phyloP scores from a whole-genome alignment of 2,113 vertebrate species.

The Ictidomys tridecemlineatus region DNA sequence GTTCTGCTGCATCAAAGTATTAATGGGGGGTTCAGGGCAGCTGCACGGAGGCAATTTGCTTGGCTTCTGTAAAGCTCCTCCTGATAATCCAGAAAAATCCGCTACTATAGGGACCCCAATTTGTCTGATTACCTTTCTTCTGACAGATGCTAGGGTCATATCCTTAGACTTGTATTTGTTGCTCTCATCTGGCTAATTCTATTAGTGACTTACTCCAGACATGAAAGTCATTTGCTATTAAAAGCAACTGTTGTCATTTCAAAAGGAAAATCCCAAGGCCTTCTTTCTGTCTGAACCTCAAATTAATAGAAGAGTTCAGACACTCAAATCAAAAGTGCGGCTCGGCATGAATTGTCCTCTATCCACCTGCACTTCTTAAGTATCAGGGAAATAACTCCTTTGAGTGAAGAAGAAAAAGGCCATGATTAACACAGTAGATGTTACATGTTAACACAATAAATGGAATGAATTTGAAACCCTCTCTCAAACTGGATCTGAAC shows the following conservation, averaged over 20 bases:
- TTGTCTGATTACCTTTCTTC: conserved; percentile 65
- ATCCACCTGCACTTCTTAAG: not conserved
- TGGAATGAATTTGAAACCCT: not conserved
- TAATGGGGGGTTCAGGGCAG: not conserved
- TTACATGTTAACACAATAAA: not conserved
- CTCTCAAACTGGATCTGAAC: not conserved
- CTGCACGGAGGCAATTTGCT: conserved; percentile 50
- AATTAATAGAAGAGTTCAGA: not conserved
- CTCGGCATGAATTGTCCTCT: conserved; percentile 49
- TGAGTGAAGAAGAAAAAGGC: not conserved
- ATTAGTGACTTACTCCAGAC: conserved; percentile 62
- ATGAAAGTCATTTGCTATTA: conserved; percentile 74
- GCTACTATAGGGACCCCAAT: not conserved
- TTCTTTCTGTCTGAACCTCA: conserved; percentile 58
- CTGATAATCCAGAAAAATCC: conserved; percentile 62
- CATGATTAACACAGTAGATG: not conserved
- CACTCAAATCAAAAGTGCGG: conserved; percentile 19
- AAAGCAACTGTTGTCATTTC: conserved; percentile 62
- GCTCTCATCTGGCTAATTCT: conserved; percentile 73
- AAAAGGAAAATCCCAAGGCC: conserved; percentile 57
- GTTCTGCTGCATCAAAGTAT: conserved; percentile 46
- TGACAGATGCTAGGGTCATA: conserved; percentile 48
- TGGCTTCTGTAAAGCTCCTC: conserved; percentile 67
- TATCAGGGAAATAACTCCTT: not conserved
- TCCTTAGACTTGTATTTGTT: conserved; percentile 61